These are phyloP conservation scores for Scaptomyza reducta DNA, from an alignment of 2,888 invertebrate genomes.

Conservation along the genomic window DNA sequence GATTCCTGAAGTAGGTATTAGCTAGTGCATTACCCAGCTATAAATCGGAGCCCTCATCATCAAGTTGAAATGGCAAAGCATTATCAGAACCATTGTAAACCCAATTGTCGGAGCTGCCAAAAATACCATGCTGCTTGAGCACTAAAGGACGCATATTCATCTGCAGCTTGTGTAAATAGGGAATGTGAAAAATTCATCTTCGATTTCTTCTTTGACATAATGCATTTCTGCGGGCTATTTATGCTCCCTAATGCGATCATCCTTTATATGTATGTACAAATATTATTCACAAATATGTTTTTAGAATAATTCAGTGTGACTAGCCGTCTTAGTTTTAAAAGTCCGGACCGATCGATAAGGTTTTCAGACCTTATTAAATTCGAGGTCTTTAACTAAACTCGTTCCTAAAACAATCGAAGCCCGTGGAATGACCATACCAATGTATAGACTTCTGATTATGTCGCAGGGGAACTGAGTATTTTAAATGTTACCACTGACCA, in stretches of 20 bases:
- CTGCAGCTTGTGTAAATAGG: constrained; percentile 56
- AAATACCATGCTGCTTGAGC: constrained; percentile 85
- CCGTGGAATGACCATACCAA: neutral
- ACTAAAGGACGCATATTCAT: constrained; percentile 54
- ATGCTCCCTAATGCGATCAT: constrained; percentile 77
- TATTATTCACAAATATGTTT: too few relatives aligned
- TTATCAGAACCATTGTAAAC: constrained; percentile 65
- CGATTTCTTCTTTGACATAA: constrained; percentile 67
- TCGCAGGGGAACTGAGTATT: constrained; percentile 14
- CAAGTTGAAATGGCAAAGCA: constrained; percentile 67
- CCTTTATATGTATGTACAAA: constrained; percentile 11
- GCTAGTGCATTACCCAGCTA: constrained; percentile 80
- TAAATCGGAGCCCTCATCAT: constrained; percentile 79
- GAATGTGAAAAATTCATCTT: constrained; percentile 79
- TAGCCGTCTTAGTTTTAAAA: constrained; percentile 39
- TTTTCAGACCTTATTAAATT: constrained; percentile 45
- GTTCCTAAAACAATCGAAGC: constrained; percentile 2
- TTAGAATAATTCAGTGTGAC: neutral
- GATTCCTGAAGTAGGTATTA: constrained; percentile 60
- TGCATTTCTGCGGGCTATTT: constrained; percentile 89
- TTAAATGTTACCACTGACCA: neutral
- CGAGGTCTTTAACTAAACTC: neutral
- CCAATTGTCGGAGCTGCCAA: constrained; percentile 74
- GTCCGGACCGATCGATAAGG: constrained; percentile 45
- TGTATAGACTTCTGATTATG: constrained; percentile 22